Evolutionary conservation across 2,888 invertebrate genomes (phyloP), one percentile per base, ranked within the genome.

Genomic region (Metacarcinus magister): DNA sequence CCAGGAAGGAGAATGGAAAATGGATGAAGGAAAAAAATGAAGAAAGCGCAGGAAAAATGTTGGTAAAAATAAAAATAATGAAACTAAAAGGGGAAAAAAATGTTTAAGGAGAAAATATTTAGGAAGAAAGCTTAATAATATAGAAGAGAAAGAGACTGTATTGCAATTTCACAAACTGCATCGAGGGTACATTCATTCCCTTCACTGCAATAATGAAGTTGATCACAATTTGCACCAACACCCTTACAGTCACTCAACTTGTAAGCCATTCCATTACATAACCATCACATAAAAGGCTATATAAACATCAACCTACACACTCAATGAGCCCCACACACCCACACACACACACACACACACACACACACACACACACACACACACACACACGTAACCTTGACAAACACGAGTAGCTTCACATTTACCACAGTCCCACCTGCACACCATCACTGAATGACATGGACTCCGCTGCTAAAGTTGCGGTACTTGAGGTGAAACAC

Each of bases 401-500:
- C 87, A 87, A 87, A 39, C 87, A 5, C 19, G 4, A 87, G 87
- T 39, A 32, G 39, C 16, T 23, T 32, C 39, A 32, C 32, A 32
- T 32, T 87, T 39, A 87, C 87, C 32, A n/a, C 87, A 32, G 16
- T 39, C 32, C 87, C 87, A 87, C 87, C 87, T 87, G 87, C 16
- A 87, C 39, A 39, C 32, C 39, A 87, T 39, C 87, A 87, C 87
- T n/a, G 39, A 39, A 32, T 75, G 75, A 75, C 75, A 75, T 75
- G 75, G 67, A 75, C 75, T 28, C 75, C 75, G 28, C 75, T 28
- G 75, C 28, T 23, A 75, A 28, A n/a, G 75, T 75, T 75, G 28
- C 75, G 75, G 75, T 75, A 19, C 87, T 87, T 87, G 87, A 87
- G 87, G 87, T 87, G 39, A n/a, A 19, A 39, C 87, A 87, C 87